Evolutionary conservation across 2,113 vertebrate species (phyloP).

Genomic region (Psammodynastes pulverulentus): DNA sequence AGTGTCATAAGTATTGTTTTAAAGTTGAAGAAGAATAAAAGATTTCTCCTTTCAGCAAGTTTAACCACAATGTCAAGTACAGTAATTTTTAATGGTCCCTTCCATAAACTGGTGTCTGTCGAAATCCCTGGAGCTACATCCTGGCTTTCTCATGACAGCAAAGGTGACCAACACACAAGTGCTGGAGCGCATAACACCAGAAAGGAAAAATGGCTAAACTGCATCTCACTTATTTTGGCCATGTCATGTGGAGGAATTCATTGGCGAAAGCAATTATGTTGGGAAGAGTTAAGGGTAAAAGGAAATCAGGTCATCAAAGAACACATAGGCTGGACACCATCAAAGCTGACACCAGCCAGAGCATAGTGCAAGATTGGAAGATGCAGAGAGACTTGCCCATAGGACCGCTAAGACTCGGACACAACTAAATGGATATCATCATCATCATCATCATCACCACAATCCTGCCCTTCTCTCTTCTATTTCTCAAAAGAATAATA

Average conservation of each 20-base stretch:
- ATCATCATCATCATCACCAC: neutral
- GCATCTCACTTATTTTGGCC: too few relatives aligned
- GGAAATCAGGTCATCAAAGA: too few relatives aligned
- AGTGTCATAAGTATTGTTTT: neutral
- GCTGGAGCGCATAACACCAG: too few relatives aligned
- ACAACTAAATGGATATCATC: neutral
- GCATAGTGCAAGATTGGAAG: neutral
- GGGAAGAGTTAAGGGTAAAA: too few relatives aligned
- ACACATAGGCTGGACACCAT: too few relatives aligned
- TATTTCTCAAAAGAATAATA: neutral
- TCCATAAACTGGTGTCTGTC: neutral
- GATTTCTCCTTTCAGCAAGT: neutral
- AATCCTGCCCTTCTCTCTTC: neutral
- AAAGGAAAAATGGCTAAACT: too few relatives aligned
- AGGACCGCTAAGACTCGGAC: neutral
- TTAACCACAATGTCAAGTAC: conserved; percentile 4
- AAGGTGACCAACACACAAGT: too few relatives aligned
- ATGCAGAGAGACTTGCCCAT: neutral
- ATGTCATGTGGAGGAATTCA: too few relatives aligned
- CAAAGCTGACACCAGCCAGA: neutral
- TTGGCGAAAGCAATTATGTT: too few relatives aligned
- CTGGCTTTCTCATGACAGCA: too few relatives aligned
- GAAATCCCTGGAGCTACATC: neutral
- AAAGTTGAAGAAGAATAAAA: neutral
- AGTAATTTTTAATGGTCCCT: neutral